Base-by-base conservation (phyloP, 2,888 invertebrate genomes). In the Eupeodes luniger region DNA sequence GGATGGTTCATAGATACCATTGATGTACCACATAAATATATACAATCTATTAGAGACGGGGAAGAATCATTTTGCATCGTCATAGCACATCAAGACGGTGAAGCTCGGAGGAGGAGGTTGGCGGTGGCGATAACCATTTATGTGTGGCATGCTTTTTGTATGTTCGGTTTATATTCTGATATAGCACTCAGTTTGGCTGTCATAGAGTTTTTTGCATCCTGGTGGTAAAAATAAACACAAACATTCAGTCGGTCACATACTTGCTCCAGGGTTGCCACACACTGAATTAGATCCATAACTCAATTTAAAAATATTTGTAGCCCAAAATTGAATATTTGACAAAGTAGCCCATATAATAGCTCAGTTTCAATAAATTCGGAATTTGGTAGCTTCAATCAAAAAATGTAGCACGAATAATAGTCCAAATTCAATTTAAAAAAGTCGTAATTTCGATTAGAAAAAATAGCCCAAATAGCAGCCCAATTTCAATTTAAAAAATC, bases 41-140 rank as follows among this genome's bases (percentile, higher is more conserved):
- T 5, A 40, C 2, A 7, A 40, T 40, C 40, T 7, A 51, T 51
- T 53, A 40, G 53, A 53, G 36, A 69, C 16, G 16, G 14, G n/a
- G 36, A 40, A 27, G 40, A n/a, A 40, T 16, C 55, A 27, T 14
- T 14, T 53, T 47, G 19, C 47, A 51, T 70, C 70, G 62, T 51
- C 51, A 57, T 27, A 27, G 27, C 27, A 27, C 27, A 27, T 27
- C 19, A 86, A 76, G 83, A 80, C 69, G 82, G 49, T 27, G 80
- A 64, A 3, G 27, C 27, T 0, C 27, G 27, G 27, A 27, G 27
- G 27, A 27, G 27, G 27, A 27, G 27, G 27, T 27, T 27, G 27
- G 27, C 27, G 27, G 27, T 27, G 72, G 61, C 64, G 77, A 85
- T 81, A 87, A 82, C 44, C 70, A 76, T 70, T 67, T 70, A 5